These are phyloP conservation scores for Lasiommata megera DNA, from an alignment of 2,888 invertebrate species.

Conservation along the genomic window DNA sequence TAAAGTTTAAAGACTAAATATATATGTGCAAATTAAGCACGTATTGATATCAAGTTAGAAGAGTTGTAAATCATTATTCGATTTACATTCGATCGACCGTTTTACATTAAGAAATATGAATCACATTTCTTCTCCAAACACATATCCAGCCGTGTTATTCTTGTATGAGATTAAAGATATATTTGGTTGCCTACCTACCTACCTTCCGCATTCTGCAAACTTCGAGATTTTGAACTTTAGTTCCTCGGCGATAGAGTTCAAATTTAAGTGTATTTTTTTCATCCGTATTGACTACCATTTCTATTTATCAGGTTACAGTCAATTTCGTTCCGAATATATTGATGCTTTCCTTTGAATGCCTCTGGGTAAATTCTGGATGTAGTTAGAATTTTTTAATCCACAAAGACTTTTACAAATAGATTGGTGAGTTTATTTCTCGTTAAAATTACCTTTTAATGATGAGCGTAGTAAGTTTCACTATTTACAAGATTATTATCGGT, in stretches of 20 bases:
- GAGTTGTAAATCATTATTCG: background rate
- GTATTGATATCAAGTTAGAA: background rate
- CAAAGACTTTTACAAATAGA: background rate
- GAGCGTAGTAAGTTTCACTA: too few relatives aligned
- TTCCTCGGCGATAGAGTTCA: constrained; percentile 1
- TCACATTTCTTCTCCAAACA: constrained; percentile 26
- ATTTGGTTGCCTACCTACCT: constrained; percentile 32
- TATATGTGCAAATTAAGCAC: background rate
- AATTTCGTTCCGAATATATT: constrained; percentile 19
- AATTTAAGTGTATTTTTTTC: constrained; percentile 7
- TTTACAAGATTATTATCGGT: too few relatives aligned
- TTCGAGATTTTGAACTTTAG: constrained; percentile 19
- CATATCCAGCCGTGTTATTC: constrained; percentile 24
- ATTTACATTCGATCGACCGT: too few relatives aligned
- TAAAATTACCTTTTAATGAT: too few relatives aligned
- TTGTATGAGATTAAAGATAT: constrained; percentile 27
- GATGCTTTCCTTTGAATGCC: constrained; percentile 4
- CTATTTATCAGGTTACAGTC: constrained; percentile 26
- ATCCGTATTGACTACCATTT: constrained; percentile 23
- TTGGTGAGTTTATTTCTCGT: too few relatives aligned
- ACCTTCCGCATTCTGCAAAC: constrained; percentile 30
- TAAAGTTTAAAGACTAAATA: background rate
- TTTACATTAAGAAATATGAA: constrained; percentile 16
- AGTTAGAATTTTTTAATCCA: background rate
- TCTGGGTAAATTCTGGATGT: background rate